Base-by-base conservation (phyloP, 2,888 invertebrate genomes). In the Matsumyia berberina region DNA sequence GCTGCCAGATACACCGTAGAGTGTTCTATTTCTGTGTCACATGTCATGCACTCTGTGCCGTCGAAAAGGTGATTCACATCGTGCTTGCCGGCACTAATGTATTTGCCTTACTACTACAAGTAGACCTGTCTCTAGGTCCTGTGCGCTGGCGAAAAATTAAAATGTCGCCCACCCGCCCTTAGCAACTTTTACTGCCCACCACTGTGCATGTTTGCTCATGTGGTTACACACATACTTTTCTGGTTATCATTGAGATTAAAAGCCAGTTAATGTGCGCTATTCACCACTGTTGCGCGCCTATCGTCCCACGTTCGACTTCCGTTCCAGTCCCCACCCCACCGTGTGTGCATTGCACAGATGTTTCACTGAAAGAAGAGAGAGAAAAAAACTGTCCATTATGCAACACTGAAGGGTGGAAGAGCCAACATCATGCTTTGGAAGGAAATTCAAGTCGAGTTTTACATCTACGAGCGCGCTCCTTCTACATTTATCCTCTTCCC, bases 181-280 rank as follows among this genome's bases (percentile, higher is more conserved):
- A 24, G 4, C 0, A 12, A 1, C 19, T 7, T 0, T 1, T 17
- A 33, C 12, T n/a, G 2, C 19, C 9, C 12, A n/a, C n/a, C n/a
- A 31, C 17, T 64, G 49, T 67, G 57, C 57, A 64, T 70, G 69
- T 64, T 53, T 39, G 37, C 37, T 76, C 51, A 77, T 77, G 76
- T 57, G 69, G 82, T 72, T 55, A 39, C 72, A 73, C 73, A 67
- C 67, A 78, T 53, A 69, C 42, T 60, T 24, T 58, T 66, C 58
- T 74, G 46, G 78, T 82, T 77, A 64, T 78, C 67, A 72, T 49
- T 67, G 72, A 70, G 67, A 83, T 83, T 83, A 83, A 78, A 83
- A 62, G 72, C 66, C 67, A 78, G 78, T 83, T 67, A 67, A 76
- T 77, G 70, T 70, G 66, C 72, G 39, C 58, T 46, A 44, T 31